Conservation (phyloP, 2,797 vertebrate genomes). For the Monodelphis domestica region DNA sequence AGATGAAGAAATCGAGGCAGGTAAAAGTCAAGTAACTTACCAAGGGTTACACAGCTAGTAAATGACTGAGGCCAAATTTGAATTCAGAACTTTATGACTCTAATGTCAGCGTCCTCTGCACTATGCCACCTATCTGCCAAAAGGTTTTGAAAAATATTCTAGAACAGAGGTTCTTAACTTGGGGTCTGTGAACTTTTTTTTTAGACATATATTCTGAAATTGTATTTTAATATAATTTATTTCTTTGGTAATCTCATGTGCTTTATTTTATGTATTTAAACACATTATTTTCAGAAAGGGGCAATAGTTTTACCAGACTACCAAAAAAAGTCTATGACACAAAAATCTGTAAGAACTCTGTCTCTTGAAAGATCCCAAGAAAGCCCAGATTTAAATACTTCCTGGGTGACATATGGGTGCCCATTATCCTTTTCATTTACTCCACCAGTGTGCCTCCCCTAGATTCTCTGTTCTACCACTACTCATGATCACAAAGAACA, state of each 20-base stretch:
- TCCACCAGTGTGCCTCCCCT: not conserved
- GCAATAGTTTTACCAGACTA: not conserved
- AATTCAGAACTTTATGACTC: not conserved
- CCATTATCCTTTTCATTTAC: not conserved
- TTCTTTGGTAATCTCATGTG: not conserved
- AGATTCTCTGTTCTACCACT: not conserved
- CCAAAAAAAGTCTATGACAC: not conserved
- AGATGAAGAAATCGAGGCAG: not conserved
- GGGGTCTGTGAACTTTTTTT: not conserved
- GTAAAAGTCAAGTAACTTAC: not conserved
- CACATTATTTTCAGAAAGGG: not conserved
- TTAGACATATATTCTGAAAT: not conserved
- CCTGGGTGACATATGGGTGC: not conserved
- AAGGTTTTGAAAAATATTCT: not conserved
- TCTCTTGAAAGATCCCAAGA: not conserved
- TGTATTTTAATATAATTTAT: not conserved
- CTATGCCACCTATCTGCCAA: not conserved
- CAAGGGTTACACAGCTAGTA: not conserved
- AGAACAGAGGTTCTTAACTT: not conserved
- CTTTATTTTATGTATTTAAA: not conserved
- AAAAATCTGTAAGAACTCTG: not conserved
- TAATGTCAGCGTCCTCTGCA: no score
- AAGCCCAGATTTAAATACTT: not conserved
- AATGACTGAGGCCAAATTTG: not conserved
- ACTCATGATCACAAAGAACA: not conserved